Evolutionary conservation across 2,888 invertebrate species (phyloP), one percentile per base, ranked within the genome.

Genomic region (Liposcelis brunnea): DNA sequence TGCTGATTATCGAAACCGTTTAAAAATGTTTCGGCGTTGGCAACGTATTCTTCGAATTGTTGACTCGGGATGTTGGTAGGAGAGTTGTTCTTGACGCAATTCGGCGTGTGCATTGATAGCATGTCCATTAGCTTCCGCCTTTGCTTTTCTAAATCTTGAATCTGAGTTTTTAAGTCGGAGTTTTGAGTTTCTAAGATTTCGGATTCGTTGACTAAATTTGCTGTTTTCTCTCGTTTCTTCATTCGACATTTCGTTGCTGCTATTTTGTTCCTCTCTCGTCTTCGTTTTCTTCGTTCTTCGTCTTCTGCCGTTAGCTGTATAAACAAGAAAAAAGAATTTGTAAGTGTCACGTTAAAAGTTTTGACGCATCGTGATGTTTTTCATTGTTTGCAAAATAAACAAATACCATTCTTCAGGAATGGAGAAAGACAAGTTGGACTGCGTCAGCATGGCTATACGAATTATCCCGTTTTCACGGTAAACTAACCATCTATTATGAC

Each of bases 171-270:
- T 49, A 89, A 67, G 57, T 84, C 82, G 49, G 81, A 74, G 59
- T 89, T 89, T 65, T 86, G 86, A 46, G 75, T 77, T 61, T 89
- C 87, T 49, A 89, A 65, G 43, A 77, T 76, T 63, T 87, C 87
- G 44, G 87, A 84, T 67, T 90, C 89, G 63, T 64, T 78, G 53
- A 87, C 81, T 53, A 90, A 67, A 59, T 86, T 86, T 54, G 79
- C 78, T 2, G 87, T 89, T 52, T 84, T 75, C 60, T 89, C 87
- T 33, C 90, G 79, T 62, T 91, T 91, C 72, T 91, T 91, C 71
- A 90, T 74, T 52, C 91, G 76, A 60, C 91, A 91, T 63, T 91
- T 91, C 10, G 91, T 91, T 48, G 91, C 91, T 44, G 91, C 91
- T 52, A 91, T 85, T 68, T 91, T 91, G 64, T 91, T 91, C 54